A percentile compares a stretch with the other conserved stretches of the same genome.
Evolutionary conservation across 1,140 invertebrate genomes (phyloP).

Genomic region (Bombus polaris): DNA sequence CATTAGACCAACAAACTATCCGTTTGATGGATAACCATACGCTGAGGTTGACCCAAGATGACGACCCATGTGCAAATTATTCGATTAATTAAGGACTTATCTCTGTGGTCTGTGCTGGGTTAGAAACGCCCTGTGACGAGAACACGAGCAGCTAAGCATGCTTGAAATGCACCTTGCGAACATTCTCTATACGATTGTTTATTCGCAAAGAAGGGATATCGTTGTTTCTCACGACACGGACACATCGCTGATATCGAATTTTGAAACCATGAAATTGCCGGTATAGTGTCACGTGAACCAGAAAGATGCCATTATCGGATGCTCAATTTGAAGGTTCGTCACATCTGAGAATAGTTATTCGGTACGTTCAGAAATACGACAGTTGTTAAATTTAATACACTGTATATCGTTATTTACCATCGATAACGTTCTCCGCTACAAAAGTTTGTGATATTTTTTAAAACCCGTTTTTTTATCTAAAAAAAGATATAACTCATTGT

Average conservation of each 20-base stretch:
- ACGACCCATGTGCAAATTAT: constrained; percentile 48
- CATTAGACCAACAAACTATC: constrained; percentile 5
- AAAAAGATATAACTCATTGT: neutral
- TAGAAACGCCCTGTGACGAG: constrained; percentile 30
- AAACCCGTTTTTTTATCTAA: neutral
- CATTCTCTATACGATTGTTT: constrained; percentile 31
- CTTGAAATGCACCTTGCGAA: constrained; percentile 20
- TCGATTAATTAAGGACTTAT: constrained; percentile 65
- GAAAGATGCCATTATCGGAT: constrained; percentile 6
- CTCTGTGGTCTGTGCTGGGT: neutral
- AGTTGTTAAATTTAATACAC: neutral
- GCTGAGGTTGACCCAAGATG: neutral
- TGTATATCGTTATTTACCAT: neutral
- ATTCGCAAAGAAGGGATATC: constrained; percentile 9
- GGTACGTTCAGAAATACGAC: too few species aligned
- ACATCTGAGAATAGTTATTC: neutral
- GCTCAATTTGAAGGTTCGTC: neutral
- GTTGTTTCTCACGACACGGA: neutral
- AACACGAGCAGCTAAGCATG: constrained; percentile 6
- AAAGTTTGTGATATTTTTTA: neutral
- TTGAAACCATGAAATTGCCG: neutral
- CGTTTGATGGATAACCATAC: constrained; percentile 3
- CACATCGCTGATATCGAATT: neutral
- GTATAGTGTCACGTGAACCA: neutral
- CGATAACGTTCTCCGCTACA: neutral